Evolutionary conservation across 2,888 invertebrate species (phyloP), one percentile per base, ranked within the genome.

Genomic region (Drosophila paramelanica): DNA sequence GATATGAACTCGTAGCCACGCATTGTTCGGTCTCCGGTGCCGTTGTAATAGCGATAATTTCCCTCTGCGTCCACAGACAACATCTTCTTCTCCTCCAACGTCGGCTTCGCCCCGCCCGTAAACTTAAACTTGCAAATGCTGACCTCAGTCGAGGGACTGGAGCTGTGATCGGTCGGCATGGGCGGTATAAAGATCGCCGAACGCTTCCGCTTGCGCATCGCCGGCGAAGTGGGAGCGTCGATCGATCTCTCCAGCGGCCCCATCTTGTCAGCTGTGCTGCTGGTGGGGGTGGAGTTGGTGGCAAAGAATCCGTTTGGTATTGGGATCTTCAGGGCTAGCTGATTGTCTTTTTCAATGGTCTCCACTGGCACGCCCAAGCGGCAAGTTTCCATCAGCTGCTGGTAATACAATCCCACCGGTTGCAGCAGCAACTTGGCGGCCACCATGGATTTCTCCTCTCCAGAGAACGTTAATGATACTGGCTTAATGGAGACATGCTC

Each of bases 111-210:
- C 0, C 98, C 98, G 0, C 97, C 97, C 0, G 97, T 97, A 90
- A 98, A 97, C 91, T 98, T 98, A 90, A 98, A 98, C 92, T 98
- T 98, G 91, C 98, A 98, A 89, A 98, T 98, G 91, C 96, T 96
- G 43, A 97, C 97, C 92, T 97, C 96, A 0, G 96, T 96, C 0
- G 96, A 95, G 0, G 96, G 96, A 81, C 96, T 96, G 3, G 95
- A 94, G 6, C 95, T 94, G 80, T 94, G 96, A 83, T 96, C 96
- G 4, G 95, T 93, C 0, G 96, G 96, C 91, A 96, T 95, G 0
- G 97, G 96, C 0, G 97, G 97, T 76, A 97, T 96, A 88, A 96
- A 97, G 75, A 97, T 96, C 0, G 96, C 96, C 0, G 96, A 96
- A 0, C 97, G 94, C 88, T 97, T 96, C 0, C 85, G 72, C 23